phyloP scores from a whole-genome alignment of 2,113 vertebrate genomes.

The Tragulus kanchil region DNA sequence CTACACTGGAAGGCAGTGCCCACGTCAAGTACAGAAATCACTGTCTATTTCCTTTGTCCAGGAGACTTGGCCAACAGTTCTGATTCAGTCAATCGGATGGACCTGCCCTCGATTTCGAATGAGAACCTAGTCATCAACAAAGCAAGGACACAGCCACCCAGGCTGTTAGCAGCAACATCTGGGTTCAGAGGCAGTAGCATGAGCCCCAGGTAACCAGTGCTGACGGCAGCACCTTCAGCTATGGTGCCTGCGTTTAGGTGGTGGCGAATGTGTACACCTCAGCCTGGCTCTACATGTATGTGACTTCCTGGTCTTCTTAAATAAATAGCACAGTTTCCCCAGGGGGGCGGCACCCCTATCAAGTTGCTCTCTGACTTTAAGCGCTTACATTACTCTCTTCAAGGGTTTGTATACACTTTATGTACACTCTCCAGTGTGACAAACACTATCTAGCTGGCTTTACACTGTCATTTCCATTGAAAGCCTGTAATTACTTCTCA shows the following conservation, averaged over 20 bases:
- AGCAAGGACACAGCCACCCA: accelerated
- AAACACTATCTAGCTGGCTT: conserved; percentile 84
- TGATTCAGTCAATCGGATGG: background rate
- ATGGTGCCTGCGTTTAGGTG: background rate
- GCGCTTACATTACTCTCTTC: too few species aligned
- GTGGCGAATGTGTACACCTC: background rate
- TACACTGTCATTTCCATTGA: conserved; percentile 85
- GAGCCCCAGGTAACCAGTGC: too few species aligned
- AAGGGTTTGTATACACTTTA: conserved; percentile 73
- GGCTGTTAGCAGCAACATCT: too few species aligned
- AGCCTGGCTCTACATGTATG: background rate
- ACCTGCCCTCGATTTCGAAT: background rate
- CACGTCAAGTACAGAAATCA: background rate
- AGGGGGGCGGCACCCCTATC: too few species aligned
- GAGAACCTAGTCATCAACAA: background rate
- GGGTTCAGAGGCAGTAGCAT: background rate
- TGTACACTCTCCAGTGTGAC: conserved; percentile 81
- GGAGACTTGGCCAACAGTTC: background rate
- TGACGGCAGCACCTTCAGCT: accelerated
- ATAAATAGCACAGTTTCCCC: too few species aligned
- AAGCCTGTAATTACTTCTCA: conserved; percentile 88
- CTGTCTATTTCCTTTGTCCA: background rate
- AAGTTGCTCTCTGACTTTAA: too few species aligned
- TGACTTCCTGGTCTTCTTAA: too few species aligned
- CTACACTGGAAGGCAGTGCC: background rate